Conservation (phyloP, 2,113 vertebrate genomes). For the Butastur rufipennis region DNA sequence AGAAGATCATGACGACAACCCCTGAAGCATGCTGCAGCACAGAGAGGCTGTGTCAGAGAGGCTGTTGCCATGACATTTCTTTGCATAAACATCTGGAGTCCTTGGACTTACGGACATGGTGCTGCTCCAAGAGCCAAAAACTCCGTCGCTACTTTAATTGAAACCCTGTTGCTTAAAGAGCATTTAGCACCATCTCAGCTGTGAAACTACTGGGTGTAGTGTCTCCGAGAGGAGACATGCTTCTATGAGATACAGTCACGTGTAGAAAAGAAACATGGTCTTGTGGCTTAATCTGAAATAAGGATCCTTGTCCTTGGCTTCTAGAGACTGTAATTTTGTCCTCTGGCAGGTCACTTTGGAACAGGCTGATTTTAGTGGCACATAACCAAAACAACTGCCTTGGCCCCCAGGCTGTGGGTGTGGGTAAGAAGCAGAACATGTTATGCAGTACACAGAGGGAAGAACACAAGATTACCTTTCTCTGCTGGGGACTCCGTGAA, state of each 20-base stretch:
- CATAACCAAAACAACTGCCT: background rate
- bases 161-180: background rate
- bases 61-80: slow-evolving; percentile 7
- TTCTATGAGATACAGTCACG: background rate
- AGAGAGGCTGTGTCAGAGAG: background rate
- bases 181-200: background rate
- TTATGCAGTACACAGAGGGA: background rate
- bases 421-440: background rate
- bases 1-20: background rate
- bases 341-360: background rate
- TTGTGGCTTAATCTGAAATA: background rate
- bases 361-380: background rate
- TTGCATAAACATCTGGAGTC: slow-evolving; percentile 8
- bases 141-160: background rate
- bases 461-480: background rate
- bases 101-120: background rate
- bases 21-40: background rate
- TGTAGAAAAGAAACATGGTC: background rate
- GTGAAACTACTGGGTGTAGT: background rate
- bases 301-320: background rate
- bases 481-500: background rate
- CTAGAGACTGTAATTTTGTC: background rate
- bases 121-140: background rate
- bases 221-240: background rate
- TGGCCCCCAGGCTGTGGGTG: background rate